A percentile compares a stretch with the other conserved stretches of the same genome.
Evolutionary conservation across 1,140 invertebrate species (phyloP).

Genomic region (Pachypsylla venusta): DNA sequence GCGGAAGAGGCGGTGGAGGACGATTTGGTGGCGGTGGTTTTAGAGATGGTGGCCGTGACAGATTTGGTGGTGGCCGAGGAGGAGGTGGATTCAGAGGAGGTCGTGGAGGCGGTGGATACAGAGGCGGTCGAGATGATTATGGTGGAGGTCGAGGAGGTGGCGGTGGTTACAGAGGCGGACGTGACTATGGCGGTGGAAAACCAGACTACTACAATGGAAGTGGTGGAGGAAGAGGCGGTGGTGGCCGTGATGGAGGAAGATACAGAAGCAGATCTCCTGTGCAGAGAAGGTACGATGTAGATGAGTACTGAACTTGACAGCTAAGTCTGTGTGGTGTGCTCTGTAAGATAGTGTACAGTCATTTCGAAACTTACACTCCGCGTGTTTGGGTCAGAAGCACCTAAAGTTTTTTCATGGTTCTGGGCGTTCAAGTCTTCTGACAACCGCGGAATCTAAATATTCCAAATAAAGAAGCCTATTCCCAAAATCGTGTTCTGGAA

Average conservation of each 20-base stretch:
- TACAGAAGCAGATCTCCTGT: conserved; percentile 20
- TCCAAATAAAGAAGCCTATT: no score
- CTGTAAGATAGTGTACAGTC: no score
- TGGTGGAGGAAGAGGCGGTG: conserved; percentile 14
- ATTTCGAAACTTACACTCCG: no score
- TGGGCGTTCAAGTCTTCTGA: no score
- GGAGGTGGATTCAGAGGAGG: conserved; percentile 32
- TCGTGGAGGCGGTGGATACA: conserved; percentile 24
- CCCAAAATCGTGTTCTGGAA: no score
- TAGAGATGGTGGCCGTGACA: conserved; percentile 27
- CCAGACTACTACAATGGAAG: conserved; percentile 6
- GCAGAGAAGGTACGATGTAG: conserved; percentile 10
- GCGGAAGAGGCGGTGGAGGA: conserved; percentile 34
- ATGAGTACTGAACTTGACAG: conserved; percentile 3
- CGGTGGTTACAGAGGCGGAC: not conserved
- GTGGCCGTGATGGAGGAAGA: conserved; percentile 17
- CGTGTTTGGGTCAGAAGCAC: no score
- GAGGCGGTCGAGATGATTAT: conserved; percentile 19
- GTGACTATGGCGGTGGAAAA: conserved; percentile 14
- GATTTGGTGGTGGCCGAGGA: conserved; percentile 32
- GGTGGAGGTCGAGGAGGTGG: conserved; percentile 15
- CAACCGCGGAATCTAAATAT: no score
- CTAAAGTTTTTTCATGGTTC: no score
- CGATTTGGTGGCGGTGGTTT: conserved; percentile 33
- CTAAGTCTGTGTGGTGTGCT: no score